These are phyloP conservation scores for Hyposmocoma kahamanoa DNA, from an alignment of 1,140 invertebrate species.

Conservation along the genomic window DNA sequence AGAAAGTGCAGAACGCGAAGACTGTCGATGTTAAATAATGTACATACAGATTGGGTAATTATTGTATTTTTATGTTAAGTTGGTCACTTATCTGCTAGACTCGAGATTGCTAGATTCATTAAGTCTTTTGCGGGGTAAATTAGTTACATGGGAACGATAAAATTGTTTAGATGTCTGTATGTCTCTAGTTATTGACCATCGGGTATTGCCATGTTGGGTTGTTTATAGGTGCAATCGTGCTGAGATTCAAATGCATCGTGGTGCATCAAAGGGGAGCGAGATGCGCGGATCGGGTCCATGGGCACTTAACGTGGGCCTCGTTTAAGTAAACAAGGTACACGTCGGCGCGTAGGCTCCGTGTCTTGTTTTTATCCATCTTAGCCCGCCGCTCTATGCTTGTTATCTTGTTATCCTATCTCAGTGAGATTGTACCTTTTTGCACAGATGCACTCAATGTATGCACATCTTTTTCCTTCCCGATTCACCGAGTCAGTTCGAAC, in stretches of 20 bases:
- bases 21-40: background rate
- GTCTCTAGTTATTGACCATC: too few species aligned
- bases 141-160: too few species aligned
- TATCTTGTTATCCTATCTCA: constrained; percentile 72
- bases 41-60: background rate
- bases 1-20: background rate
- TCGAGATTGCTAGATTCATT: background rate
- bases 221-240: background rate
- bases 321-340: constrained; percentile 67
- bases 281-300: constrained; percentile 35
- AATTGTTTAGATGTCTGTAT: too few species aligned
- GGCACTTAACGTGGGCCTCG: constrained; percentile 50
- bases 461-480: constrained; percentile 14
- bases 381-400: constrained; percentile 55
- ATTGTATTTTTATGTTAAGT: background rate
- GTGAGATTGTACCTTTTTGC: constrained; percentile 66
- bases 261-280: constrained; percentile 10
- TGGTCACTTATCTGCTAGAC: background rate
- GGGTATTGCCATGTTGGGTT: background rate
- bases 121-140: too few species aligned
- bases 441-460: constrained; percentile 54
- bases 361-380: constrained; percentile 66
- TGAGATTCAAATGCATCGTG: constrained; percentile 25
- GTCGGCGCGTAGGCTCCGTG: constrained; percentile 51
- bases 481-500: background rate